phyloP scores from a whole-genome alignment of 1,140 invertebrate species.

The Antheraea pernyi region DNA sequence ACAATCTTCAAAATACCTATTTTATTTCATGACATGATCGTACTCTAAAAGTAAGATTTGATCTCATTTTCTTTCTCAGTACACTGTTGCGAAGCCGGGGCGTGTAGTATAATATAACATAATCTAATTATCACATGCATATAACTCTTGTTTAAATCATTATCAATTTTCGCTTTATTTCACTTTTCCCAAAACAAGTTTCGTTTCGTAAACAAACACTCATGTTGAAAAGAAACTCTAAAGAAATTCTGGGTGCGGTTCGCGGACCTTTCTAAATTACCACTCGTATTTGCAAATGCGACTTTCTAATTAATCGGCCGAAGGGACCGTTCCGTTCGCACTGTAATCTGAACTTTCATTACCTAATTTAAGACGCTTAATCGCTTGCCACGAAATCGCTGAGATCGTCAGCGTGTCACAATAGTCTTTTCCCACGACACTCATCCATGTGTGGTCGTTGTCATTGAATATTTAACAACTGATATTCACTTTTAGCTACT shows the following conservation, averaged over 20 bases:
- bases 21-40: too few relatives aligned
- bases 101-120: too few relatives aligned
- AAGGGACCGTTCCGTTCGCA: slow-evolving; percentile 26
- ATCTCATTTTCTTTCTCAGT: too few relatives aligned
- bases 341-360: slow-evolving; percentile 25
- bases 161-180: too few relatives aligned
- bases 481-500: slow-evolving; percentile 16
- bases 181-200: too few relatives aligned
- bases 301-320: slow-evolving; percentile 60
- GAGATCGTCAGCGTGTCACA: slow-evolving; percentile 46
- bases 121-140: too few relatives aligned
- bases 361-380: slow-evolving; percentile 30
- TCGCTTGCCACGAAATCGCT: slow-evolving; percentile 17
- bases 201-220: not conserved
- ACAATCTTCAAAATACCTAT: too few relatives aligned
- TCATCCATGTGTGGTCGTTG: slow-evolving; percentile 58
- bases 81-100: too few relatives aligned
- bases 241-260: slow-evolving; percentile 49
- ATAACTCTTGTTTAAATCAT: too few relatives aligned
- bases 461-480: slow-evolving; percentile 22
- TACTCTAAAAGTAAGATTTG: too few relatives aligned
- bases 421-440: slow-evolving; percentile 63
- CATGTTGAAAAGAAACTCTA: slow-evolving; percentile 21
- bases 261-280: slow-evolving; percentile 47
- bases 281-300: slow-evolving; percentile 49